Base-by-base conservation (phyloP, 2,888 invertebrate species). In the Caenorhabditis sp. region DNA sequence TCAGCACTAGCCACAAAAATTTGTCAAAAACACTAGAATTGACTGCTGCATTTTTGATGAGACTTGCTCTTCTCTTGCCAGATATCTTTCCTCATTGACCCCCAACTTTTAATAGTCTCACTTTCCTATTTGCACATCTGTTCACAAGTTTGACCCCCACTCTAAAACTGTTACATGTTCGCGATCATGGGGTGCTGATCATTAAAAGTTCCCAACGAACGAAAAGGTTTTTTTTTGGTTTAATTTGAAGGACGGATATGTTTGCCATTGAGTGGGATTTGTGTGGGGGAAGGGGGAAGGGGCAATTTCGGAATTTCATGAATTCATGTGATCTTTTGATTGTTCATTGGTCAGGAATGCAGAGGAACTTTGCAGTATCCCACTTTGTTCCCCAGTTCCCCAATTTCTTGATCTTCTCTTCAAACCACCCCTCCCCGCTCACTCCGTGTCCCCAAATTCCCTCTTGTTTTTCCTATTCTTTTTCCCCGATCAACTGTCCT, bases 181-280 rank as follows among this genome's bases (percentile, higher is more conserved):
- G 15, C n/a, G 58, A 58, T 58, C 58, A 58, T 58, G 37, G 55
- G 55, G 11, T 58, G 58, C 37, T 58, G 58, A 37, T 58, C 58
- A 58, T 58, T 37, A 58, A 35, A 58, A 37, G 35, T 58, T 58
- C 37, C 37, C 28, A 18, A n/a, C n/a, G n/a, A n/a, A n/a, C n/a
- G n/a, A n/a, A n/a, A n/a, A n/a, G n/a, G n/a, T n/a, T n/a, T n/a
- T n/a, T n/a, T n/a, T n/a, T n/a, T n/a, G n/a, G n/a, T n/a, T n/a
- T n/a, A n/a, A n/a, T n/a, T n/a, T n/a, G n/a, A n/a, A n/a, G n/a
- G n/a, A n/a, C n/a, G n/a, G n/a, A n/a, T n/a, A n/a, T 11, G 5
- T 37, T 58, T n/a, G 35, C 37, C 58, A 37, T 28, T 37, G 20
- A 5, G 35, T 58, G 35, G 58, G 13, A 20, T 40, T 15, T 40